Base-by-base conservation (phyloP, 92 coral and sea anemone genomes). In the Parazoanthus darwini region DNA sequence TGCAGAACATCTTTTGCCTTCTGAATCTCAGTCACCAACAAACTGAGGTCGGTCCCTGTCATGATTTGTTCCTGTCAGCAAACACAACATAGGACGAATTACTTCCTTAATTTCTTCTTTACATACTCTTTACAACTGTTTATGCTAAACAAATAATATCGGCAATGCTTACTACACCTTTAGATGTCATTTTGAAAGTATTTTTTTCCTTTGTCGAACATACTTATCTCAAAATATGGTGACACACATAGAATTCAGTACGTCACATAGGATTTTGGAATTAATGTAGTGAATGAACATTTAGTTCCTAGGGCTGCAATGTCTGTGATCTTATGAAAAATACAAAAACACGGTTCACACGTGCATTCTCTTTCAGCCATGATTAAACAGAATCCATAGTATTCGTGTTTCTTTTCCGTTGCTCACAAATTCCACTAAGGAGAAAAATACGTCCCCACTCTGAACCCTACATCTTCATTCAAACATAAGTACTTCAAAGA, bases 41-140 rank as follows among this genome's bases (percentile, higher is more conserved):
- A 93, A 88, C 92, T 91, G 20, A 97, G 91, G 81, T 97, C 99
- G 38, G 99, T 95, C 22, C 99, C 95, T 26, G 96, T 90, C 93
- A 95, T 93, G 65, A 97, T 97, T 94, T 94, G 95, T 20, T 95
- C 99, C 99, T 97, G 85, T 0, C 44, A 77, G 51, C 39, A 46
- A 80, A 80, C 0, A 51, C 80, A 51, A 2, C 14, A 18, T 10
- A 9, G 20, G 15, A 16, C 14, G 26, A 59, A 1, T 26, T 22
- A 20, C 70, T 63, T 20, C 3, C 3, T 11, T 54, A 59, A 4
- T 26, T 22, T 0, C 70, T 63, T 20, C 18, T 2, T 1, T 54
- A 54, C 20, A 54, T 54, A 54, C 16, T 54, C 2, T 13, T 11
- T 54, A 54, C 59, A 54, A 51, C 58, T 10, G 58, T 51, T 51